Evolutionary conservation across 2,797 vertebrate genomes (phyloP).

Genomic region (Carduelis carduelis): DNA sequence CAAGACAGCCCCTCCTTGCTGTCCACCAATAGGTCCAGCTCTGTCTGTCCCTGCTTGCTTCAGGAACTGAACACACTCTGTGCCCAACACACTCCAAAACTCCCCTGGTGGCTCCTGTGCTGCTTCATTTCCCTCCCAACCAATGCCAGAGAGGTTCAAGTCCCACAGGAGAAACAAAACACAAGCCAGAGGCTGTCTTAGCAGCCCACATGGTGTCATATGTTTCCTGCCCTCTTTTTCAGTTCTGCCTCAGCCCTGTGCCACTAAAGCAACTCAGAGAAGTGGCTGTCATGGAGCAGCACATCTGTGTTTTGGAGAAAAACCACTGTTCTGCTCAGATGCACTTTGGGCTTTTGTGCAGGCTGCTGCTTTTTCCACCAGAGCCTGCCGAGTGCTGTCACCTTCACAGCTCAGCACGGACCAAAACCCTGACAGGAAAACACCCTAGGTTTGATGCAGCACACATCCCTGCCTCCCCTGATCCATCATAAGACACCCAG

Average conservation of each 20-base stretch:
- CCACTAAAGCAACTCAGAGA: not conserved
- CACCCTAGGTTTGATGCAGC: not conserved
- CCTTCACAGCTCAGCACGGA: not conserved
- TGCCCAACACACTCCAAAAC: not conserved
- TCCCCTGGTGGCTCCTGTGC: fast-evolving
- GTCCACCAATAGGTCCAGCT: not conserved
- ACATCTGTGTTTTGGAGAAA: not conserved
- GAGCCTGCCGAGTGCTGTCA: not conserved
- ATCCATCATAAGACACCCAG: not conserved
- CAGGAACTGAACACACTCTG: not conserved
- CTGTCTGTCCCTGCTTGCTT: not conserved
- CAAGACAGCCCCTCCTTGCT: not conserved
- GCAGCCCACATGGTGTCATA: not conserved
- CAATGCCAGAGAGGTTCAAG: not conserved
- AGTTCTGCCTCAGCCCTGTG: not conserved
- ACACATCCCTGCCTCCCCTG: not conserved
- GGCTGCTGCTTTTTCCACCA: not conserved
- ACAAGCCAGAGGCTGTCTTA: not conserved
- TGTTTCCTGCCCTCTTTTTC: not conserved
- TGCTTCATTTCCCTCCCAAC: not conserved
- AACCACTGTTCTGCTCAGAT: not conserved
- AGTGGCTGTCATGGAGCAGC: not conserved
- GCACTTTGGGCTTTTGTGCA: not conserved
- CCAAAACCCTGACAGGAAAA: not conserved
- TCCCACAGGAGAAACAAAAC: not conserved